Evolutionary conservation across 2,797 vertebrate genomes (phyloP), one percentile per base, ranked within the genome.

Genomic region (Naso thynnoides): DNA sequence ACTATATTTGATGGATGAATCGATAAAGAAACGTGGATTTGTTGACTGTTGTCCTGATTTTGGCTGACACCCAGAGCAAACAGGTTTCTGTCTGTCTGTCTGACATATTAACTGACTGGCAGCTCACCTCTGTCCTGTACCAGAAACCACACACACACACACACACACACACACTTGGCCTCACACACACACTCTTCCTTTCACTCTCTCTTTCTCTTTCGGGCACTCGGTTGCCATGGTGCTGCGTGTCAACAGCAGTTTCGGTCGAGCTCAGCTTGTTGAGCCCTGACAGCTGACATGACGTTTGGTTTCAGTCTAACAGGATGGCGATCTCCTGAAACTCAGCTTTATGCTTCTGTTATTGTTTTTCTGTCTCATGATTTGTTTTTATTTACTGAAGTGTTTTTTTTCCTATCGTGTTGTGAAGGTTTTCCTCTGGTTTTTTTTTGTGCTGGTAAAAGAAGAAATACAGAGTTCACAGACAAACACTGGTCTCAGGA

Each of bases 151-250:
- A 52, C 49, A 52, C 49, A 27, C 24, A 50, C 49, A 18, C 50
- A 49, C 47, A 26, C 39, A 45, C 58, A 45, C 41, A 47, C 44
- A 8, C 14, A 38, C 14, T 18, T 21, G 7, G 45, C 11, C 60
- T 38, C 36, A 18, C 41, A n/a, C 36, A 16, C 42, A 23, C 56
- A 14, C 57, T 3, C 42, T 19, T 5, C 4, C 48, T 23, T 14
- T 29, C 31, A 21, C 21, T 18, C 36, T 10, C 42, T 48, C 19
- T 47, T 55, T 39, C n/a, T 67, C 48, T 83, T 57, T 63, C 10
- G 33, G 18, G 24, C 5, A 0, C 68, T 53, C 23, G 8, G 79
- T 85, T 76, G 72, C 87, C 71, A 70, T 72, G 47, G 70, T 8
- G 50, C 24, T 27, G 68, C 39, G 50, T 62, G 55, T 76, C 47